Percentiles rank a stretch among this genome's conserved stretches.
These are phyloP conservation scores for Meloidogyne floridensis DNA, from an alignment of 1,140 invertebrate genomes.

Conservation along the genomic window DNA sequence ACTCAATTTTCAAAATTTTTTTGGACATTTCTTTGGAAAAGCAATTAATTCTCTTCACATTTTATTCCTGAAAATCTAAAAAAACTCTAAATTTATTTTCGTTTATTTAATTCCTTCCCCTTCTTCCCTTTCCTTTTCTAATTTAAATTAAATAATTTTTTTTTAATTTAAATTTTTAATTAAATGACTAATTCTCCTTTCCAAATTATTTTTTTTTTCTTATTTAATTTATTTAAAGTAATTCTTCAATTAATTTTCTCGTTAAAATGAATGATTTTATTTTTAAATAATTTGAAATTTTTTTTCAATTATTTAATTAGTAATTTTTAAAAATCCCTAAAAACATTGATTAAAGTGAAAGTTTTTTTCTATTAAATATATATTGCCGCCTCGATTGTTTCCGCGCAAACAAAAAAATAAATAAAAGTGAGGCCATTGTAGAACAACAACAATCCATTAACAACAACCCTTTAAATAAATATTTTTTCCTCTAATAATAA, in stretches of 20 bases:
- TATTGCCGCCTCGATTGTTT: slow-evolving; percentile 5
- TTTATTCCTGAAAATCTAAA: background rate
- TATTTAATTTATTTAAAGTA: too few species aligned
- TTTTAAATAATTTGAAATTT: background rate
- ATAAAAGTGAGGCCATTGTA: background rate
- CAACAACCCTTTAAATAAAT: background rate
- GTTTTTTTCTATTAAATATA: background rate
- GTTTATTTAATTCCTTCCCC: too few species aligned
- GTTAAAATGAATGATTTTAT: background rate
- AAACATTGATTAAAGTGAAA: background rate
- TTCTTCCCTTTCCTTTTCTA: background rate
- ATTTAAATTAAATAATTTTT: background rate
- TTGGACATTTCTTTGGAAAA: too few species aligned
- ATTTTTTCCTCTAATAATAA: background rate
- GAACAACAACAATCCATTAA: background rate
- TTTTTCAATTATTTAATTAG: background rate
- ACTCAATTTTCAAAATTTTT: background rate
- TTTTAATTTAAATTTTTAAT: too few species aligned
- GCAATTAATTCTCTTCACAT: too few species aligned
- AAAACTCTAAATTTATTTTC: too few species aligned
- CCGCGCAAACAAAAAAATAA: background rate
- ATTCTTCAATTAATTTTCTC: too few species aligned
- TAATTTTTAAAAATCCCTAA: background rate
- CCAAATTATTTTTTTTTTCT: too few species aligned
- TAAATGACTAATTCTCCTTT: too few species aligned